Evolutionary conservation across 2,113 vertebrate species (phyloP).

Genomic region (Chamaetylas fuelleborni): DNA sequence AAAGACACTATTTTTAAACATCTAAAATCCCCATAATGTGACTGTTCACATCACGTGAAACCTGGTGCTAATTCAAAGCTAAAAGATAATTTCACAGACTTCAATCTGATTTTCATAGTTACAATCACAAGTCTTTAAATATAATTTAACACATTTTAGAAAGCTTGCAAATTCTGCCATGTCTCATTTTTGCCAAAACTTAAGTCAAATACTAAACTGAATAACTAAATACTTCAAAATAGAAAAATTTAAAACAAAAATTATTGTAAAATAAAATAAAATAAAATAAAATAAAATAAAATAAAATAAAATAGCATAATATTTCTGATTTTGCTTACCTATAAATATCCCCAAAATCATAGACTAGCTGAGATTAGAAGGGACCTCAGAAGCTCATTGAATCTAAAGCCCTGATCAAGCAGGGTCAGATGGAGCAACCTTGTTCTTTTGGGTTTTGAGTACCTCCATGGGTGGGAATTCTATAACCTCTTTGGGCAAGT

Average conservation of each 20-base stretch:
- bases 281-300: not conserved
- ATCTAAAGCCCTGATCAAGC: not conserved
- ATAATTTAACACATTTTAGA: slow-evolving; percentile 38
- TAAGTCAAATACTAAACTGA: not conserved
- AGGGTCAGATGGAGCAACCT: not conserved
- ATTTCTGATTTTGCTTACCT: not conserved
- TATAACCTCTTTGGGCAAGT: not conserved
- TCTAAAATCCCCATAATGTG: not conserved
- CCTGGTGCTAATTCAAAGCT: not conserved
- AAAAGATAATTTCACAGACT: slow-evolving; percentile 30
- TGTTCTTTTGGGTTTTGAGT: not conserved
- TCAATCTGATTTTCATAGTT: slow-evolving; percentile 2
- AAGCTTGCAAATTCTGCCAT: not conserved
- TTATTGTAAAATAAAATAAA: not conserved
- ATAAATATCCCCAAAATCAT: not conserved
- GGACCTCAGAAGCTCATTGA: not conserved
- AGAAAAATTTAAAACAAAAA: not conserved
- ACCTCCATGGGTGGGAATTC: not conserved
- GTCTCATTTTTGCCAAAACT: not conserved
- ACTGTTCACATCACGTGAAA: not conserved
- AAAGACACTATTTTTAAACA: not conserved
- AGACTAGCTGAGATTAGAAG: not conserved
- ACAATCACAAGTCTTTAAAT: slow-evolving; percentile 47
- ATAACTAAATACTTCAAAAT: not conserved
- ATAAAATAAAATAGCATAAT: not conserved